Evolutionary conservation across 2,797 vertebrate species (phyloP), one percentile per base, ranked within the genome.

Genomic region (Macropodus opercularis): DNA sequence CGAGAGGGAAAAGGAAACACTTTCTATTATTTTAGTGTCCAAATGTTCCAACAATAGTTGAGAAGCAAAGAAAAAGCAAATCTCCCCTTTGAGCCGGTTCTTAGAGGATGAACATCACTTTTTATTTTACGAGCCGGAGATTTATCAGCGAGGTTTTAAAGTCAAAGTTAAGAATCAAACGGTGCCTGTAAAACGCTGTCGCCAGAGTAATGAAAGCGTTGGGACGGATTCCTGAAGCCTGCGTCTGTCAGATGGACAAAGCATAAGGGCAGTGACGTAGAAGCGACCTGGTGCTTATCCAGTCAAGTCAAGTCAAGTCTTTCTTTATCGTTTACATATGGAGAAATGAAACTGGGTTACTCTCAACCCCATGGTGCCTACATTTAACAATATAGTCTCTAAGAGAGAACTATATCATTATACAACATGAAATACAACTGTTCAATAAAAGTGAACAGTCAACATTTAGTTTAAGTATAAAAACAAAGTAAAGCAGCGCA

Each of bases 261-360:
- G 47, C 65, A 66, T 43, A 43, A 64, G 72, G 63, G 48, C 38
- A 43, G 23, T 70, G 66, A 77, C 75, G 75, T 70, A 47, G 60
- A 78, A 63, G 10, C 41, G 43, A 47, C 46, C 53, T 12, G 7
- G 61, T 7, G 12, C 31, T 3, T 46, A 68, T 32, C 36, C 29
- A 1, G 57, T 63, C 64, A 46, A 42, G n/a, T n/a, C n/a, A n/a
- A n/a, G n/a, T n/a, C n/a, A n/a, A n/a, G n/a, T n/a, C n/a, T n/a
- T n/a, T n/a, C n/a, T n/a, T n/a, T n/a, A n/a, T n/a, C n/a, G n/a
- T n/a, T n/a, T n/a, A n/a, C n/a, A n/a, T n/a, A n/a, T n/a, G n/a
- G n/a, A n/a, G n/a, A n/a, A n/a, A n/a, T n/a, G n/a, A n/a, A n/a
- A n/a, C n/a, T n/a, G n/a, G n/a, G n/a, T n/a, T n/a, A n/a, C n/a